A percentile compares a stretch with the other conserved stretches of the same genome.
Conservation (phyloP, 2,888 invertebrate species). For the Anthophora plumipes region DNA sequence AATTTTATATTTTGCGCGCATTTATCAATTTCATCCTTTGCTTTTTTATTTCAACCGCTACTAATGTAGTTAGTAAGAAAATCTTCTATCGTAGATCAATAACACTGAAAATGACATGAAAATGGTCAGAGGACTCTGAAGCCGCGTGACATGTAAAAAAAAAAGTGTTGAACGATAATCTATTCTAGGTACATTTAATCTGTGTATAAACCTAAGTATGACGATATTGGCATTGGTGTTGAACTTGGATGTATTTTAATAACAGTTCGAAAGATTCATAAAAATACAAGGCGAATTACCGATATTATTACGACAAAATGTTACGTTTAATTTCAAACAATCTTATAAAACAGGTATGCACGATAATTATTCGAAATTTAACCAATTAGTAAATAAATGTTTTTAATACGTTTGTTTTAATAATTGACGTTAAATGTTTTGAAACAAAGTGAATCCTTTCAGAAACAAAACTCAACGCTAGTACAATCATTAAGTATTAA, state of each 20-base stretch:
- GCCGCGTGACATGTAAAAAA: too few relatives aligned
- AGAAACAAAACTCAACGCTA: slow-evolving; percentile 24
- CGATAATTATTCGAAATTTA: background rate
- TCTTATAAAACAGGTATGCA: slow-evolving; percentile 18
- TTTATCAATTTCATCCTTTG: too few relatives aligned
- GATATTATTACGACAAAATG: slow-evolving; percentile 17
- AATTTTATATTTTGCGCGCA: too few relatives aligned
- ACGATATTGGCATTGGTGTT: background rate
- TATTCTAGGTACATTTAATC: too few relatives aligned
- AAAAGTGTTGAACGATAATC: too few relatives aligned
- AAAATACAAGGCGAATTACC: background rate
- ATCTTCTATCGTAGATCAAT: too few relatives aligned
- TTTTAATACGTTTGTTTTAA: background rate
- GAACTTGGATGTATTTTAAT: background rate
- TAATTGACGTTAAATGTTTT: background rate
- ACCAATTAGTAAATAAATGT: background rate
- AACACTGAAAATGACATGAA: too few relatives aligned
- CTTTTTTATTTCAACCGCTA: too few relatives aligned
- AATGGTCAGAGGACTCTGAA: too few relatives aligned
- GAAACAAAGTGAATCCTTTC: slow-evolving; percentile 17
- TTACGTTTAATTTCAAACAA: slow-evolving; percentile 17
- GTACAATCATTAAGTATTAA: slow-evolving; percentile 31
- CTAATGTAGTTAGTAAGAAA: too few relatives aligned
- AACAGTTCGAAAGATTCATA: background rate
- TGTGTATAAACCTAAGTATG: background rate